A percentile compares a stretch with the other conserved stretches of the same genome.
Conservation (phyloP, 2,797 vertebrate species). For the Phataginus tricuspis region DNA sequence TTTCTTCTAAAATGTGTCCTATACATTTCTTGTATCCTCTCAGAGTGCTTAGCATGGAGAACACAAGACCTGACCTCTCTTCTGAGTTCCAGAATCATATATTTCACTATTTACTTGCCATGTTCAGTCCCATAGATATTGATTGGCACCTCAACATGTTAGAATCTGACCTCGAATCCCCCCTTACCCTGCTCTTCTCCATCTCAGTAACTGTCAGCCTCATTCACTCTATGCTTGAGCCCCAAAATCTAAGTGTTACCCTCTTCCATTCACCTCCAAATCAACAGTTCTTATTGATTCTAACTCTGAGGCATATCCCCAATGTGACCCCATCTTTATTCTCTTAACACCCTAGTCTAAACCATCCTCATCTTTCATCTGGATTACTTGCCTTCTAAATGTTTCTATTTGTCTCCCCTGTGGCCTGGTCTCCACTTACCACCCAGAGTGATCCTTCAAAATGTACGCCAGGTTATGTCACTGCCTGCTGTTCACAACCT, state of each 20-base stretch:
- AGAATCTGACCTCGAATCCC: not conserved
- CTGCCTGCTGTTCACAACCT: not conserved
- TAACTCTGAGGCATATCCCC: not conserved
- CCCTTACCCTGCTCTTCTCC: not conserved
- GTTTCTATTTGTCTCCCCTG: not conserved
- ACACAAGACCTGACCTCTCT: not conserved
- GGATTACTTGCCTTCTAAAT: not conserved
- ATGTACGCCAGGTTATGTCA: not conserved
- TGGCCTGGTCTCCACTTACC: not conserved
- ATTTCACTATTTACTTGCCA: not conserved
- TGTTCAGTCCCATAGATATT: not conserved
- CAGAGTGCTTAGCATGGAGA: not conserved
- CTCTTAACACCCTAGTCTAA: not conserved
- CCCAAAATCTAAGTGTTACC: not conserved
- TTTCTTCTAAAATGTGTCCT: conserved; percentile 5
- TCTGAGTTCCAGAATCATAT: not conserved
- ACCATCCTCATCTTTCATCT: not conserved
- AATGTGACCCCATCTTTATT: not conserved
- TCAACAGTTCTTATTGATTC: not conserved
- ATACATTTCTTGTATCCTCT: not conserved
- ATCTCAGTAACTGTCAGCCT: not conserved
- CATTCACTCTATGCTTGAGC: not conserved
- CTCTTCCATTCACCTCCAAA: not conserved
- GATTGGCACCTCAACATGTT: not conserved
- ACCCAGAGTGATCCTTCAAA: not conserved